Evolutionary conservation across 2,888 invertebrate species (phyloP).

Genomic region (Lasioglossum zephyrum): DNA sequence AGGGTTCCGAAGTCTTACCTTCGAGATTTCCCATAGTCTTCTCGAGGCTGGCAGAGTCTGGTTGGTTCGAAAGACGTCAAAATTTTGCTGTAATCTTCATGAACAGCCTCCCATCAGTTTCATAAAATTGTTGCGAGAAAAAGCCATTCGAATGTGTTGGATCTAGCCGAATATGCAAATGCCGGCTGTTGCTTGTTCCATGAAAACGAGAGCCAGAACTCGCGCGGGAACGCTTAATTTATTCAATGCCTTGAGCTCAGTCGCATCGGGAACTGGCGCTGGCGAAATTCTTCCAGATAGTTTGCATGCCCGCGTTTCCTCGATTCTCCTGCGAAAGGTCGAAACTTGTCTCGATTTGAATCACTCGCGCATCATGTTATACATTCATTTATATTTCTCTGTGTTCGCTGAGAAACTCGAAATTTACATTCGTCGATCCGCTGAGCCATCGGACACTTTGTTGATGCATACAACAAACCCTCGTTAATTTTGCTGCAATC

Average conservation of each 20-base stretch:
- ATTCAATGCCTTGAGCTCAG: slow-evolving; percentile 33
- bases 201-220: slow-evolving; percentile 11
- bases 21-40: not conserved
- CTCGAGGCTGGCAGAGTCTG: no score
- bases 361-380: not conserved
- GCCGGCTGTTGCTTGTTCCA: slow-evolving; percentile 33
- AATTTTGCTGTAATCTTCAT: slow-evolving; percentile 19
- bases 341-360: not conserved
- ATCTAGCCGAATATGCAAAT: slow-evolving; percentile 27
- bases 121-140: slow-evolving; percentile 12
- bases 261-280: not conserved
- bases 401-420: not conserved
- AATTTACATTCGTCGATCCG: not conserved
- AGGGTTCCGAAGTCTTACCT: no score
- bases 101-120: slow-evolving; percentile 12
- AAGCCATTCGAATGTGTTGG: slow-evolving; percentile 33
- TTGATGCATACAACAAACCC: not conserved
- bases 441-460: not conserved
- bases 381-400: not conserved
- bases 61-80: not conserved
- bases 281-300: slow-evolving; percentile 16
- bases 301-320: slow-evolving; percentile 3
- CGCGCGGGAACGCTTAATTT: slow-evolving; percentile 39
- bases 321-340: not conserved
- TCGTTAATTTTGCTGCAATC: slow-evolving; percentile 1